phyloP scores from a whole-genome alignment of 2,113 vertebrate species.

The Poecilia latipinna region DNA sequence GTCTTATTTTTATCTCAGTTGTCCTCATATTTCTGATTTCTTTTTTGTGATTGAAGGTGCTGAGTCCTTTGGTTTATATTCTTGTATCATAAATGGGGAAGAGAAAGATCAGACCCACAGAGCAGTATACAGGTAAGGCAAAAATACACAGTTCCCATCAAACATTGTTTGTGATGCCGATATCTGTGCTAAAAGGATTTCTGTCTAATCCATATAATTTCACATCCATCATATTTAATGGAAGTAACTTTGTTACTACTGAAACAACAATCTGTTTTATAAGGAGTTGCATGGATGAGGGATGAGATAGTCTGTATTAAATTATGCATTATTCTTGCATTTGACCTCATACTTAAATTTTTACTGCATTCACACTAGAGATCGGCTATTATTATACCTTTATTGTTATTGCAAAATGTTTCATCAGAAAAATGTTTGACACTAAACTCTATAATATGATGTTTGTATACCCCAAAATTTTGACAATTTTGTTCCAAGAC shows the following conservation, averaged over 20 bases:
- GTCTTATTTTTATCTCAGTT: background rate
- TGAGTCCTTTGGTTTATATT: conserved; percentile 95
- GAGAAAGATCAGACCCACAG: conserved; percentile 95
- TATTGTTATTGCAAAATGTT: too few relatives aligned
- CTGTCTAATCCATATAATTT: background rate
- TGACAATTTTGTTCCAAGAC: too few relatives aligned
- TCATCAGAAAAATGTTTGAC: too few relatives aligned
- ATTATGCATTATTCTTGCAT: too few relatives aligned
- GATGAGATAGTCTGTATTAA: too few relatives aligned
- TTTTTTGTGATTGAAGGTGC: conserved; percentile 80
- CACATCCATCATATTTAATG: background rate
- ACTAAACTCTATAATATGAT: too few relatives aligned
- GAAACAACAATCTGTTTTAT: too few relatives aligned
- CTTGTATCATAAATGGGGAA: conserved; percentile 93
- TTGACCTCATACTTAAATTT: background rate
- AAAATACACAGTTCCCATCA: conserved; percentile 18
- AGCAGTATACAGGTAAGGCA: conserved; percentile 95
- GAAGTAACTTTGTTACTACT: background rate
- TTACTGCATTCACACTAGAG: too few relatives aligned
- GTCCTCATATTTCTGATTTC: background rate
- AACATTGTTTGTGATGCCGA: background rate
- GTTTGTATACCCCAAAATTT: too few relatives aligned
- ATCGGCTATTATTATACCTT: too few relatives aligned
- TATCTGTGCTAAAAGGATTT: background rate
- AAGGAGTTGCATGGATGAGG: too few relatives aligned